Base-by-base conservation (phyloP, 2,797 vertebrate species). In the Thripadectes ignobilis region DNA sequence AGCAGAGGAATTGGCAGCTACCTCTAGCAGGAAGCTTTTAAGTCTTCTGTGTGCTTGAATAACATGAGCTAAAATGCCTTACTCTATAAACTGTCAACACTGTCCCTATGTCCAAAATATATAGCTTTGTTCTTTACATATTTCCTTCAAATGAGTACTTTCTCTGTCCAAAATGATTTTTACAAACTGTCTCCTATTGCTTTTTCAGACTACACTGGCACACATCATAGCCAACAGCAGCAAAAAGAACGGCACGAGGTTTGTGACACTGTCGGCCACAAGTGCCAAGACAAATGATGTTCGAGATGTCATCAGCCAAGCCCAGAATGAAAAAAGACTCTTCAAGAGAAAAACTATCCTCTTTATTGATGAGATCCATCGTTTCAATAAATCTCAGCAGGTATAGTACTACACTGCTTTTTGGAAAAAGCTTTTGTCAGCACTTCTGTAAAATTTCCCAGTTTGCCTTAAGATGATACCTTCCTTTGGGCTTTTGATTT, bases 371-470 rank as follows among this genome's bases (percentile, higher is more conserved):
- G 99, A 99, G 98, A 99, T 99, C 87, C 99, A 99, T 97, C 99
- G 99, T 77, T 99, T 99, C 98, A 99, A 99, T 97, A 99, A 99
- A 97, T 98, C 98, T 79, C 99, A 99, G 86, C 99, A 99, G 99
- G 99, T 99, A 97, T 29, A 67, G 52, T 74, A 63, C 69, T 82
- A 4, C 1, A 1, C 66, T 6, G 3, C 26, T 59, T 79, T 57
- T 89, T 51, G 39, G 6, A 52, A 87, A 75, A 43, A 85, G 23
- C 17, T 23, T 62, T 58, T 62, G 27, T 62, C 78, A 65, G 46
- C 51, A 36, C 15, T 76, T 81, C 19, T 12, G 11, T 92, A 41
- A 51, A 54, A 36, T 67, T 63, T 74, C 39, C 22, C 10, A 4
- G 30, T 77, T 80, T 34, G 10, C 46, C 48, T 69, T 73, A 34